These are phyloP conservation scores for Malacosoma neustria DNA, from an alignment of 2,888 invertebrate genomes.

Conservation along the genomic window DNA sequence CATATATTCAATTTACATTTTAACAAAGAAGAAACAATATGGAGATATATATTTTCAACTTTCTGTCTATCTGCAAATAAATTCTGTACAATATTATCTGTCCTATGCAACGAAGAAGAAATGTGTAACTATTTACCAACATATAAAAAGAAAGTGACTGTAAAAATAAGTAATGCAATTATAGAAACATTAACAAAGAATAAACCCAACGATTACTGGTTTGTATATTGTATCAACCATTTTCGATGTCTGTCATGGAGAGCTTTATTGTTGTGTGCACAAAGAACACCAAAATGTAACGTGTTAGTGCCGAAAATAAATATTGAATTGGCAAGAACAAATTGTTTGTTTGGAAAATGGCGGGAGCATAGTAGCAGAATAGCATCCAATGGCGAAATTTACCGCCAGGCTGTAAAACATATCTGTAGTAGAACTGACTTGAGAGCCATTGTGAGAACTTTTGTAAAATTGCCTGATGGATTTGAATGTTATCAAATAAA, in stretches of 20 bases:
- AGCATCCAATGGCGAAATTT: constrained; percentile 32
- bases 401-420: constrained; percentile 31
- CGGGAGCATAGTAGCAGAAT: constrained; percentile 46
- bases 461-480: constrained; percentile 38
- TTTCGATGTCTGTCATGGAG: constrained; percentile 56
- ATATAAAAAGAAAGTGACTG: constrained; percentile 56
- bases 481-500: constrained; percentile 48
- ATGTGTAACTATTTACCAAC: constrained; percentile 36
- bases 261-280: constrained; percentile 51
- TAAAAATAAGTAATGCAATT: constrained; percentile 52
- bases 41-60: constrained; percentile 57
- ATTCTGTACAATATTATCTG: constrained; percentile 56
- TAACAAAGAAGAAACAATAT: constrained; percentile 47
- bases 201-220: constrained; percentile 33
- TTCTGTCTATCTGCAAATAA: constrained; percentile 64
- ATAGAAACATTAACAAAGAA: constrained; percentile 39
- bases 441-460: constrained; percentile 37
- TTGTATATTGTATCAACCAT: constrained; percentile 63
- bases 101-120: constrained; percentile 40
- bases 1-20: constrained; percentile 54
- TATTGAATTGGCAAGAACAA: constrained; percentile 44
- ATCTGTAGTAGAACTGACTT: constrained; percentile 49
- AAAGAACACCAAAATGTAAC: constrained; percentile 47
- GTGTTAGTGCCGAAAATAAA: constrained; percentile 39
- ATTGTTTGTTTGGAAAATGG: constrained; percentile 64